Evolutionary conservation across 2,888 invertebrate species (phyloP), one percentile per base, ranked within the genome.

Genomic region (Drosophila cyrtoloma): DNA sequence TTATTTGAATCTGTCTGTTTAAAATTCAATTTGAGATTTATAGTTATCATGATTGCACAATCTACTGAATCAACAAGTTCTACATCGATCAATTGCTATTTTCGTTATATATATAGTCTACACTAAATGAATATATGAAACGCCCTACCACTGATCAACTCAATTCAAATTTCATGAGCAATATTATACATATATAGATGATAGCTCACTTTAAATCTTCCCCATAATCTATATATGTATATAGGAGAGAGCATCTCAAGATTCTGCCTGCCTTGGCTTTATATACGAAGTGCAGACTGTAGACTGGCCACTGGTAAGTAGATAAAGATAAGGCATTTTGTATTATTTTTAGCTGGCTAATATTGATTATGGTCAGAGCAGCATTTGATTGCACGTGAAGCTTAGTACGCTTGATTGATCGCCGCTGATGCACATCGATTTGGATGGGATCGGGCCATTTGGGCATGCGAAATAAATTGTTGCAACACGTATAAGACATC

Each of bases 401-500:
- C 32, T 56, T 50, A 35, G 44, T 28, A 6, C 2, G 53, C 56
- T 65, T 80, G 77, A 71, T 72, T 82, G 82, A 71, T 80, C 73
- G 72, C 37, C 63, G 14, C 26, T 51, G 67, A 67, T 64, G 71
- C 56, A 59, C 79, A 82, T 84, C 82, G 86, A 90, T 79, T 55
- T 65, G 53, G 51, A 62, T 39, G 57, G 58, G 65, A 79, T 85
- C 73, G 69, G 63, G 68, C 52, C 61, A 57, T 67, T 33, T 56
- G 78, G 68, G 72, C 65, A 69, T 47, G 70, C 57, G 86, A 91
- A 92, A 91, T 92, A 91, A 92, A 90, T 90, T 92, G 91, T 91
- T 84, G 89, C 85, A 88, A 92, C 92, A 92, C 89, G 92, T 92
- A 92, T 85, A 87, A 83, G 86, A 91, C 91, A 91, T 87, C 85